A percentile compares a stretch with the other conserved stretches of the same genome.
Conservation (phyloP, 1,140 invertebrate species). For the Bombus balteatus region DNA sequence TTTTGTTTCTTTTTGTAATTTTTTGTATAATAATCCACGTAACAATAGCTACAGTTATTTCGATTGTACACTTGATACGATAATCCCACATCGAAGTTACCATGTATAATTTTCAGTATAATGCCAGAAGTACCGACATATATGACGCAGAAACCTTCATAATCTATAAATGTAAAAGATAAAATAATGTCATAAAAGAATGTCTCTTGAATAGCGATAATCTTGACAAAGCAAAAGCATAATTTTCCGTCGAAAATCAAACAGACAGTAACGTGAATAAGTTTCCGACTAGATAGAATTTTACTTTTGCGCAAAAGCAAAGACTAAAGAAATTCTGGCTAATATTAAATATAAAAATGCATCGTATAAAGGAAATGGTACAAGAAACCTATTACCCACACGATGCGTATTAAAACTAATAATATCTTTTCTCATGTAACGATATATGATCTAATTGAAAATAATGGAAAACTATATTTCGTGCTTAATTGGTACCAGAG, state of each 20-base stretch:
- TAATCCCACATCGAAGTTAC: not conserved
- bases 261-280: not conserved
- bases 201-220: not conserved
- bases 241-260: not conserved
- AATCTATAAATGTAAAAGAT: constrained; percentile 37
- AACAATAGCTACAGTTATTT: not conserved
- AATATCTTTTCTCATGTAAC: too few relatives aligned
- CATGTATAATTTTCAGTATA: constrained; percentile 4
- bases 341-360: not conserved
- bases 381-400: too few relatives aligned
- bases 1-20: too few relatives aligned
- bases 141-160: constrained; percentile 57
- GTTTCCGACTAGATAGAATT: not conserved
- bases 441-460: too few relatives aligned
- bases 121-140: constrained; percentile 49
- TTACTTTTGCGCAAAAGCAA: not conserved
- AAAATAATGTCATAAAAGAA: not conserved
- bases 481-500: not conserved
- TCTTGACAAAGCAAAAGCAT: not conserved
- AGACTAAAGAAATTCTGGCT: not conserved
- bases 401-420: too few relatives aligned
- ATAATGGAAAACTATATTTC: not conserved
- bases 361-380: not conserved
- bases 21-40: not conserved
- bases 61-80: not conserved